phyloP scores from a whole-genome alignment of 2,888 invertebrate genomes.

The Oithona nana region DNA sequence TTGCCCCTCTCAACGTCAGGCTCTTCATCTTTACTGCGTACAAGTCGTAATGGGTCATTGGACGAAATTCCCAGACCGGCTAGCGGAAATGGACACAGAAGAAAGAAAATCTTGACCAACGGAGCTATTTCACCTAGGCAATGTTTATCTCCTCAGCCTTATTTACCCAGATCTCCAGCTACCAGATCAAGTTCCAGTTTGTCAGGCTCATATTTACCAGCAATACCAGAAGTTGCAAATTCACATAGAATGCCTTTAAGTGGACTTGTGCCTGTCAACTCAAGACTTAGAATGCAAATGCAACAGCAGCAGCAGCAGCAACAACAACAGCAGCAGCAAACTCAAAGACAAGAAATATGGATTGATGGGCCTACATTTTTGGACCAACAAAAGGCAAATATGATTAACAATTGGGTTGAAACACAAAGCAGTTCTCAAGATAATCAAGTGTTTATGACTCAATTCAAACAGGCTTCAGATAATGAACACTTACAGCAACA shows the following conservation, averaged over 20 bases:
- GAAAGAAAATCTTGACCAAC: slow-evolving; percentile 15
- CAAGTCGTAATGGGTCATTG: slow-evolving; percentile 1
- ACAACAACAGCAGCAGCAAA: neutral
- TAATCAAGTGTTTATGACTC: slow-evolving; percentile 28
- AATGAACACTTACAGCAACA: neutral
- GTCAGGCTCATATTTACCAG: slow-evolving; percentile 29
- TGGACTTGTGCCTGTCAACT: slow-evolving; percentile 12
- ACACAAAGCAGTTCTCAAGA: slow-evolving; percentile 49
- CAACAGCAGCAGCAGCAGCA: slow-evolving; percentile 2
- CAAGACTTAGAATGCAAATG: neutral
- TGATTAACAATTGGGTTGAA: slow-evolving; percentile 84
- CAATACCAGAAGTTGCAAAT: slow-evolving; percentile 21
- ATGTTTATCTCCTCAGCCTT: slow-evolving; percentile 1
- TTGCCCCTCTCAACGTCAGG: slow-evolving; percentile 29
- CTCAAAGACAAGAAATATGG: neutral
- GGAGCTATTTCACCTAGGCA: slow-evolving; percentile 15
- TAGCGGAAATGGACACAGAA: neutral
- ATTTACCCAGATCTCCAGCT: slow-evolving; percentile 21
- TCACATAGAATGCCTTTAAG: slow-evolving; percentile 14
- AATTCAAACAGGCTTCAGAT: slow-evolving; percentile 41
- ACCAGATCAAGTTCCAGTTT: slow-evolving; percentile 21
- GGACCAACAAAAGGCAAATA: slow-evolving; percentile 77
- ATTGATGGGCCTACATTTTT: slow-evolving; percentile 40
- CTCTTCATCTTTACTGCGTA: neutral
- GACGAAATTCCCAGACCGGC: slow-evolving; percentile 12